Evolutionary conservation across 2,888 invertebrate genomes (phyloP), one percentile per base, ranked within the genome.

Genomic region (Nymphalis urticae): DNA sequence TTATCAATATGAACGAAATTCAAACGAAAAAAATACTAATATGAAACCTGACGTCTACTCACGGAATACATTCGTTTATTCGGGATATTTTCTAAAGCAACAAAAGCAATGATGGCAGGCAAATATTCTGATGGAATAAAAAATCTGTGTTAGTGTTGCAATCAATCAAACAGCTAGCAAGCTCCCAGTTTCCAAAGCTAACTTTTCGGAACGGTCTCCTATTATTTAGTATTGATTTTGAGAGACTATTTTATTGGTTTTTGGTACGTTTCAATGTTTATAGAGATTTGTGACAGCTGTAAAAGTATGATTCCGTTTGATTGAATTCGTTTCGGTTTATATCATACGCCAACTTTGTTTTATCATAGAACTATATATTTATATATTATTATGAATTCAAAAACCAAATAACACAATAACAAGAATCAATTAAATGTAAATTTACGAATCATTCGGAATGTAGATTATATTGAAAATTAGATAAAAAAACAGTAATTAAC

Each of bases 161-260:
- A 90, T 91, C 90, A 89, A 88, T 90, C 91, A 89, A 88, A 90
- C 88, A 85, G 86, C 87, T 79, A 77, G 82, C 80, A 80, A 64
- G 62, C 78, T 79, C 82, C 58, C 58, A 58, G 77, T 83, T 77
- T 82, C 82, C 82, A 86, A 85, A 84, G 88, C 86, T 84, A 88
- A 89, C 89, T 88, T 88, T 85, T 80, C 78, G 78, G 84, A 86
- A 83, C 82, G 81, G 56, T 58, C 75, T 75, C 73, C 87, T 88
- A 58, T 87, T 89, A 88, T 87, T 87, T 86, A 86, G 85, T 87
- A 88, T 89, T 86, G 89, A 90, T 89, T 89, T 88, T 82, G 71
- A 73, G 83, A 80, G 77, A 82, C 79, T 83, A 83, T 87, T 89
- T 87, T 85, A 84, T 84, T 83, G 80, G 81, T 82, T 82, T 83